Percentiles rank a stretch among this genome's conserved stretches.
phyloP scores from a whole-genome alignment of 37 sponge, comb jelly and placozoan species.

The Haliclona indistincta region DNA sequence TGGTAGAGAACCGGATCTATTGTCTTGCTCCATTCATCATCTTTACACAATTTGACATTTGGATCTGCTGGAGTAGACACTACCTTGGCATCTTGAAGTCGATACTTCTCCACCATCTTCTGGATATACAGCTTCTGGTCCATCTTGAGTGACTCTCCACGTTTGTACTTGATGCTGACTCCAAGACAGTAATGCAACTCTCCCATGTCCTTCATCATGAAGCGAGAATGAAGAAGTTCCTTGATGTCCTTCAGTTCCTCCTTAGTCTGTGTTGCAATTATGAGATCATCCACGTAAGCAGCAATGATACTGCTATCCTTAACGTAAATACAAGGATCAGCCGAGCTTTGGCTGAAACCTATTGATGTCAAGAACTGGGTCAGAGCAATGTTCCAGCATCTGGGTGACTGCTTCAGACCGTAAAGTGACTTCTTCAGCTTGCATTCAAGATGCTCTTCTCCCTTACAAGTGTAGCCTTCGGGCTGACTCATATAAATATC shows the following conservation, averaged over 20 bases:
- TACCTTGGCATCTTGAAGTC: constrained; percentile 39
- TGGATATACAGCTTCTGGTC: constrained; percentile 46
- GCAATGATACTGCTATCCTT: constrained; percentile 7
- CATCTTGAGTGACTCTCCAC: constrained; percentile 8
- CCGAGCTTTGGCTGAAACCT: constrained; percentile 4
- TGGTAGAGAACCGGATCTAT: constrained; percentile 42
- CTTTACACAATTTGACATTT: constrained; percentile 31
- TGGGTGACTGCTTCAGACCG: constrained; percentile 64
- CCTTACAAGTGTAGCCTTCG: constrained; percentile 56
- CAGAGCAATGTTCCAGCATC: constrained; percentile 65
- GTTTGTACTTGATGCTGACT: constrained; percentile 8
- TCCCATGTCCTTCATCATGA: constrained; percentile 33
- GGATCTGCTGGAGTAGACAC: constrained; percentile 39
- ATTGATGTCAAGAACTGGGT: not conserved
- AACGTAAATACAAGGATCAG: constrained; percentile 37
- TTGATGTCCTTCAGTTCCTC: constrained; percentile 30
- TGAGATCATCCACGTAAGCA: constrained; percentile 41
- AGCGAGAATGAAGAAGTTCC: constrained; percentile 8
- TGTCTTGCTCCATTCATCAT: constrained; percentile 54
- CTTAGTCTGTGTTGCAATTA: too few species aligned
- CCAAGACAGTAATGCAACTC: constrained; percentile 23
- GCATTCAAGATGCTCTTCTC: constrained; percentile 62
- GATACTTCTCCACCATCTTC: constrained; percentile 28
- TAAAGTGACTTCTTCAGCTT: constrained; percentile 62
- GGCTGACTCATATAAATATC: constrained; percentile 71